Base-by-base conservation (phyloP, 2,888 invertebrate genomes). In the Sacculina carcini region DNA sequence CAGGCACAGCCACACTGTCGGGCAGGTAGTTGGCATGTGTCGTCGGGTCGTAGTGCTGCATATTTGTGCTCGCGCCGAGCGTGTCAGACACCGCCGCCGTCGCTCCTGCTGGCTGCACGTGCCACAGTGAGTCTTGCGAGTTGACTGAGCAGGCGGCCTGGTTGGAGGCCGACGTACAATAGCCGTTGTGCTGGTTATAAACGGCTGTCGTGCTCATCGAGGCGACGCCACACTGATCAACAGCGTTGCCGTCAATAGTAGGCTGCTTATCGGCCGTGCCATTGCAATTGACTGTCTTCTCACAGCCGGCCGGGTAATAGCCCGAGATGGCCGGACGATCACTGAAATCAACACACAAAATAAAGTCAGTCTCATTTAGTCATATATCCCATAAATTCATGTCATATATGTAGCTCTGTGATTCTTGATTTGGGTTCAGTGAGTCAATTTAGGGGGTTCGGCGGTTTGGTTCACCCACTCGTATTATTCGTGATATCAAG, bases 71-170 rank as follows among this genome's bases (percentile, higher is more conserved):
- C 86, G 63, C 82, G 80, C 28, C 89, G 70, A 53, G 28, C 54
- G 52, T 32, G 51, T 23, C 42, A 40, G 55, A 23, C 50, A 53
- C 44, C 54, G 54, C 48, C 55, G 56, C 49, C 56, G 58, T 21
- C 55, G 58, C 29, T 53, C 54, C 23, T 39, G 44, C 50, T 21
- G 56, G 32, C 54, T 86, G 87, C 74, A 86, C 79, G 68, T 86
- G 86, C 87, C 89, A 86, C 61, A 89, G 68, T 36, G 87, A 87
- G 66, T 87, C 86, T 66, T 87, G 87, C 5, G 86, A 86, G 69
- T 89, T 86, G 53, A 87, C 86, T 60, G 86, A 86, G 58, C 87
- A 86, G 56, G 79, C 82, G 77, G 83, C 81, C 34, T 76, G 76
- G 36, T 85, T 84, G 1, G 80, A 78, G 0, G 84, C 83, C 58